Evolutionary conservation across 2,797 vertebrate genomes (phyloP), one percentile per base, ranked within the genome.

Genomic region (Menidia menidia): DNA sequence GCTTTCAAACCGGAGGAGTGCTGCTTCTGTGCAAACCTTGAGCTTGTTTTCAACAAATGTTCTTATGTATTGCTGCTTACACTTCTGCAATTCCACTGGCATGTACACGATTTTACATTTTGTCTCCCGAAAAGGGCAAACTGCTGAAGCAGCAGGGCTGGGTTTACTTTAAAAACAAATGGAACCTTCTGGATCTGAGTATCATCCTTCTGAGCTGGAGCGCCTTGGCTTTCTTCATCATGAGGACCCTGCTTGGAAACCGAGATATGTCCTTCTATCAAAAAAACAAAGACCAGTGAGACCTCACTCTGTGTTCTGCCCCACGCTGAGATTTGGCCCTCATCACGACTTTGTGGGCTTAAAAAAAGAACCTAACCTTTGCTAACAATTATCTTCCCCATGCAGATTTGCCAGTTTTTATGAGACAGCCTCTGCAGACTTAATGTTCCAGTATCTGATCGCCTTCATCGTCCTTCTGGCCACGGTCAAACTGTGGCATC

Each of bases 391-490:
- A 1, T 68, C 16, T 41, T 16, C 64, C 25, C 8, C 7, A 0
- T 47, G 4, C 18, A 98, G 97, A 60, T 96, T 93, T 68, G 72
- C 90, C 45, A 96, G 93, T 82, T 98, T 98, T 86, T 90, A 94
- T 1, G 94, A 97, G 76, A 96, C 96, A 0, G 97, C 95, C 0
- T 76, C 77, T 1, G 94, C 94, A 0, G 95, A 97, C 7, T 86
- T 92, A 0, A 73, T 73, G n/a, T 93, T 98, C 68, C 96, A 96
- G 41, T 96, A 96, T 80, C 80, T 97, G 75, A 92, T 97, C 0
- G 97, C 97, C 0, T 96, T 98, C 90, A 71, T 99, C 72, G 96
- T 98, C 55, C 93, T 98, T 50, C 92, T 98, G n/a, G 88, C 95
- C 75, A 97, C 95, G 0, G 80, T 97, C 82, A 98, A 98, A 81